These are phyloP conservation scores for Trissolcus japonicus DNA, from an alignment of 2,888 invertebrate species.

Conservation along the genomic window DNA sequence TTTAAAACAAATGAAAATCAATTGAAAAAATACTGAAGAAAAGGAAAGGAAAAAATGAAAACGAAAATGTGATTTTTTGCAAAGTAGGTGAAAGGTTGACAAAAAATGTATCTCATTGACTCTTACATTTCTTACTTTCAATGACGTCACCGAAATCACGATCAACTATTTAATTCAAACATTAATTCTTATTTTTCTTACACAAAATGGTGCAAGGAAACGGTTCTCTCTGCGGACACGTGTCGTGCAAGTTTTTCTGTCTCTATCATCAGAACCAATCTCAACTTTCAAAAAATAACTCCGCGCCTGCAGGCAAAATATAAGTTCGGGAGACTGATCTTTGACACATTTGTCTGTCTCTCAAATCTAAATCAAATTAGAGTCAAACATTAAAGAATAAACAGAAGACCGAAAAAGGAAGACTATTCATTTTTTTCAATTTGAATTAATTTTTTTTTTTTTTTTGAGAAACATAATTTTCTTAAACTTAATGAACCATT, in stretches of 20 bases:
- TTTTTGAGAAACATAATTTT: not conserved
- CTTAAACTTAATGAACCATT: too few relatives aligned
- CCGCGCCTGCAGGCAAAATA: not conserved
- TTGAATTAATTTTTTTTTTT: not conserved
- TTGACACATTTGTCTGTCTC: too few relatives aligned
- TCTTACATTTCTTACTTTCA: constrained; percentile 29
- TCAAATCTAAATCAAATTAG: too few relatives aligned
- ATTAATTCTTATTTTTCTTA: constrained; percentile 42
- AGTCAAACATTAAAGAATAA: not conserved
- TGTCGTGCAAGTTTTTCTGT: constrained; percentile 33
- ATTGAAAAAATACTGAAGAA: not conserved
- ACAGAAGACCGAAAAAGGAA: not conserved
- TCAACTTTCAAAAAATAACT: constrained; percentile 17
- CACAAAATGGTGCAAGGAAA: constrained; percentile 18
- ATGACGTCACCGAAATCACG: constrained; percentile 39
- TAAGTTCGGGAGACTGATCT: not conserved
- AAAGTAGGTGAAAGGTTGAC: not conserved
- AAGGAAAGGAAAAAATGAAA: not conserved
- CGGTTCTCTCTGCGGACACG: constrained; percentile 27
- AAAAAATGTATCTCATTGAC: constrained; percentile 1
- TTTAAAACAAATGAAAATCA: not conserved
- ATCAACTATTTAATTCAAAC: constrained; percentile 41
- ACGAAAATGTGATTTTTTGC: not conserved
- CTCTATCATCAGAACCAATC: constrained; percentile 7
- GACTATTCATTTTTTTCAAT: too few relatives aligned